Evolutionary conservation across 1,140 invertebrate species (phyloP), one percentile per base, ranked within the genome.

Genomic region (Saccostrea cuccullata): DNA sequence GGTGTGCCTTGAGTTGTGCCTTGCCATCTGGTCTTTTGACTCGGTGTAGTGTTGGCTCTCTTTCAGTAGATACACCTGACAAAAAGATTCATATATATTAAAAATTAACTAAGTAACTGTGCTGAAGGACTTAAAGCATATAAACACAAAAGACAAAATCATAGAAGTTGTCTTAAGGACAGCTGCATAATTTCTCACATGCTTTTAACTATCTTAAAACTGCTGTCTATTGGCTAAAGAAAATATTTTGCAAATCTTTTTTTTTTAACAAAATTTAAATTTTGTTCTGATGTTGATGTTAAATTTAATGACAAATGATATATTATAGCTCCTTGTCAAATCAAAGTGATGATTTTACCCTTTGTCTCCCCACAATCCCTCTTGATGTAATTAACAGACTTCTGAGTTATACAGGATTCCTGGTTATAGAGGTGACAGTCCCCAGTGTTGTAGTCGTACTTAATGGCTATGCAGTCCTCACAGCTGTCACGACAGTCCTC

Each of bases 381-480:
- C 26, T 85, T 67, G n/a, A 86, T 56, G 47, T 82, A 89, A 56
- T 89, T 89, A n/a, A 89, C 23, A n/a, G 84, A 87, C 55, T 87
- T 87, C 17, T 86, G 73, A 1, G 86, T 55, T 2, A 89, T 64
- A 86, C 89, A 89, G 0, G 89, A 89, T 36, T 77, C 82, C 47
- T 89, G 64, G 26, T 83, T 83, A 20, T 85, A 89, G 36, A 87
- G 70, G 36, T 58, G 60, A 70, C 89, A 89, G 0, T 85, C 84
- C 13, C 86, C 56, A 36, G 82, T 87, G 17, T 87, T 47, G 84
- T 89, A 89, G 23, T 86, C 30, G 55, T 87, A 89, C 17, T 36
- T 87, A 64, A 87, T 87, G 17, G 77, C 89, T n/a, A 56, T 70
- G 87, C 89, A 89, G 6, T 47, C 82, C 20, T 86, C 55, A 82